Evolutionary conservation across 2,113 vertebrate species (phyloP).

Genomic region (Platichthys stellatus): DNA sequence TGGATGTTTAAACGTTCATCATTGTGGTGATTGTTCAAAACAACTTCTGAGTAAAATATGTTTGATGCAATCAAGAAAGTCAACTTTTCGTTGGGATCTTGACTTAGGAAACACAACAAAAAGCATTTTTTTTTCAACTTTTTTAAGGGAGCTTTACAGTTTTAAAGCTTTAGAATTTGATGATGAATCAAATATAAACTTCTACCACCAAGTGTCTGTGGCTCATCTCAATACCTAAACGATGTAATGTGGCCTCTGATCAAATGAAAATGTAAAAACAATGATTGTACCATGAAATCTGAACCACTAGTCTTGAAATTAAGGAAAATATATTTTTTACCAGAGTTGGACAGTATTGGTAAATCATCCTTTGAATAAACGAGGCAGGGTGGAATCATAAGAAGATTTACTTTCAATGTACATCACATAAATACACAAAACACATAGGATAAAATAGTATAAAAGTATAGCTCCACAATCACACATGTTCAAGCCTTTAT

Average conservation of each 20-base stretch:
- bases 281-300: not conserved
- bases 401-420: constrained; percentile 16
- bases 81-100: too few species aligned
- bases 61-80: too few species aligned
- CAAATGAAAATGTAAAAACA: too few species aligned
- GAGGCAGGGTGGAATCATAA: not conserved
- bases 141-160: too few species aligned
- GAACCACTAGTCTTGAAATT: not conserved
- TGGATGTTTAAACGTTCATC: not conserved
- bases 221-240: too few species aligned
- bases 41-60: too few species aligned
- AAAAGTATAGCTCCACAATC: not conserved
- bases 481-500: not conserved
- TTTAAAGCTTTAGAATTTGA: too few species aligned
- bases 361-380: constrained; percentile 1
- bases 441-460: not conserved
- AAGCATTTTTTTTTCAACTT: too few species aligned
- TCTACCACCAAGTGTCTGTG: too few species aligned
- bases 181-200: too few species aligned
- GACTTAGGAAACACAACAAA: too few species aligned
- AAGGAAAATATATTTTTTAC: not conserved
- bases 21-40: not conserved
- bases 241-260: too few species aligned
- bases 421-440: constrained; percentile 7
- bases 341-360: not conserved